A percentile compares a stretch with the other conserved stretches of the same genome.
These are phyloP conservation scores for Trichogramma evanescens DNA, from an alignment of 2,888 invertebrate species.

Conservation along the genomic window DNA sequence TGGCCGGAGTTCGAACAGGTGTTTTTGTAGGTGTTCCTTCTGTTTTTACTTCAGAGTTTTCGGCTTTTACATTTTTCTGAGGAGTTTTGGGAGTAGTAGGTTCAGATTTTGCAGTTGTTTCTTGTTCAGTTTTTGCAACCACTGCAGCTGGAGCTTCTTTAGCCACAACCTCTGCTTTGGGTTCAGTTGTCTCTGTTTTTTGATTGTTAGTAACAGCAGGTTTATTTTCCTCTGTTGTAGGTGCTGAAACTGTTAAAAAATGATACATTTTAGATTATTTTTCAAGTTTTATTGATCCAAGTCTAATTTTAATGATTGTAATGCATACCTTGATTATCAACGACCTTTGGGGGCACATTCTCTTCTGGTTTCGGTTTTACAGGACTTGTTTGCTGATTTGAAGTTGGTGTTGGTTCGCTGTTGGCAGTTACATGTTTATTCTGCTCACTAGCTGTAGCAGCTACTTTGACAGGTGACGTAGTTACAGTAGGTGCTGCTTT, in stretches of 20 bases:
- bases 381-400: neutral
- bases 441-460: neutral
- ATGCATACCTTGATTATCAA: neutral
- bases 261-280: constrained; percentile 5
- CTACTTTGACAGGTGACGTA: neutral
- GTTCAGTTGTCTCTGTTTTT: constrained; percentile 30
- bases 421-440: constrained; percentile 7
- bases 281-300: neutral
- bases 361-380: neutral
- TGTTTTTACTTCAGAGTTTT: constrained; percentile 7
- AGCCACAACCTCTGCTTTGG: constrained; percentile 32
- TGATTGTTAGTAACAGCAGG: constrained; percentile 29
- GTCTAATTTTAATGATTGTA: neutral
- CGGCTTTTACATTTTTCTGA: constrained; percentile 20
- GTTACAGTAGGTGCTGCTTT: neutral
- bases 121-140: constrained; percentile 23
- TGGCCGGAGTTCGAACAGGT: constrained; percentile 30
- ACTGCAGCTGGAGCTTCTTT: neutral
- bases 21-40: constrained; percentile 12
- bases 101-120: constrained; percentile 18
- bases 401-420: constrained; percentile 3
- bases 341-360: neutral
- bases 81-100: constrained; percentile 26
- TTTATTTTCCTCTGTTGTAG: constrained; percentile 38
- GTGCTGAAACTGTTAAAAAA: constrained; percentile 24